Conservation (phyloP, 2,113 vertebrate species). For the Sterrhoptilus dennistouni region DNA sequence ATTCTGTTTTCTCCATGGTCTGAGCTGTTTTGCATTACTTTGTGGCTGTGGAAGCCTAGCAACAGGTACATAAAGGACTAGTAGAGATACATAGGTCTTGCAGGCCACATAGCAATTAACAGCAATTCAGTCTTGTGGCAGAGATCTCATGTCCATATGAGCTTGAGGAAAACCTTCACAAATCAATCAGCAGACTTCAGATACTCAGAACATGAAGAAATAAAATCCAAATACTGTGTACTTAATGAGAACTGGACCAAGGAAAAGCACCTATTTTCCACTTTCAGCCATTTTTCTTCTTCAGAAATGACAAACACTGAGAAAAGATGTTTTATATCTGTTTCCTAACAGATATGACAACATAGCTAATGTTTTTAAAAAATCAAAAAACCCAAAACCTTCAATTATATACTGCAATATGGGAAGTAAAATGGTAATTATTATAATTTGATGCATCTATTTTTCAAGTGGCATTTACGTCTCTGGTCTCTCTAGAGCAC, state of each 20-base stretch:
- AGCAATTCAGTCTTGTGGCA: background rate
- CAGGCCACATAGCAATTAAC: background rate
- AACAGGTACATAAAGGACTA: background rate
- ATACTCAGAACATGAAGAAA: background rate
- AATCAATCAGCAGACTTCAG: background rate
- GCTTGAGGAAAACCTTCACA: background rate
- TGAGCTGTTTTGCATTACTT: background rate
- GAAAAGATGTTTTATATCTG: background rate
- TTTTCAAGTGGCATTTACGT: background rate
- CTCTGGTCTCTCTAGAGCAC: background rate
- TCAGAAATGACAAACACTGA: background rate
- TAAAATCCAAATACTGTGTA: background rate
- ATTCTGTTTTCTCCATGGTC: background rate
- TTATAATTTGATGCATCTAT: background rate
- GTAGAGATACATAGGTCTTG: background rate
- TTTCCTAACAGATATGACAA: background rate
- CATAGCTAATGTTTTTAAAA: background rate
- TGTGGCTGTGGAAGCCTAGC: background rate
- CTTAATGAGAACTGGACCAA: background rate
- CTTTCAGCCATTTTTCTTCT: background rate
- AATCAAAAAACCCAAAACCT: fast-evolving
- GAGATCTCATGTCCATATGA: background rate
- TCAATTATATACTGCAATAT: background rate
- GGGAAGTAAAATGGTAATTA: background rate
- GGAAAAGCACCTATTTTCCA: background rate